Conservation (phyloP, 2,113 vertebrate genomes). For the Tachycineta bicolor region DNA sequence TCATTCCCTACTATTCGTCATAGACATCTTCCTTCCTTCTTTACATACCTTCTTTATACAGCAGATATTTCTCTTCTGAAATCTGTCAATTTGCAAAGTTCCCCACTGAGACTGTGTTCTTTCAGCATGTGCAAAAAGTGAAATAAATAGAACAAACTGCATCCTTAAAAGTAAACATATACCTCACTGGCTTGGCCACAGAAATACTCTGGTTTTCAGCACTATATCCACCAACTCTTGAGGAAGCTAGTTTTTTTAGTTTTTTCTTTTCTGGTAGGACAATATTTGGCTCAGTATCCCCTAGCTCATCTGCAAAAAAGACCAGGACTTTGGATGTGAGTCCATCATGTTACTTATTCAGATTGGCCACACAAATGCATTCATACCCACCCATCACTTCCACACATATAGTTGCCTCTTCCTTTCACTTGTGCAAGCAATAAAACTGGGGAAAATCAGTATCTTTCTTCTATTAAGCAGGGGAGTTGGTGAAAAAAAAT, state of each 20-base stretch:
- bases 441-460: not conserved
- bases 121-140: not conserved
- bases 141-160: conserved; percentile 13
- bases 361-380: not conserved
- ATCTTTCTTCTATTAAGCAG: not conserved
- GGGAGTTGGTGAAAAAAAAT: accelerated
- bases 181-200: not conserved
- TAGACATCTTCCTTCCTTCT: not conserved
- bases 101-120: not conserved
- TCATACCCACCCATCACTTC: not conserved
- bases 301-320: not conserved
- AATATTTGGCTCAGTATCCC: not conserved
- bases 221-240: not conserved
- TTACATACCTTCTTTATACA: not conserved
- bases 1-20: not conserved
- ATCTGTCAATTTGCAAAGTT: conserved; percentile 7
- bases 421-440: not conserved
- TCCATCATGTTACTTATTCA: not conserved
- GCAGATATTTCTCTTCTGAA: not conserved
- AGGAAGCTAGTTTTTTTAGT: not conserved
- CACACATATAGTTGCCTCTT: not conserved
- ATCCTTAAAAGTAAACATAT: not conserved
- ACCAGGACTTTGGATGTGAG: not conserved
- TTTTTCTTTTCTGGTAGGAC: not conserved
- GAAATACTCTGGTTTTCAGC: not conserved